These are phyloP conservation scores for Malurus elegans DNA, from an alignment of 2,113 vertebrate species.

Conservation along the genomic window DNA sequence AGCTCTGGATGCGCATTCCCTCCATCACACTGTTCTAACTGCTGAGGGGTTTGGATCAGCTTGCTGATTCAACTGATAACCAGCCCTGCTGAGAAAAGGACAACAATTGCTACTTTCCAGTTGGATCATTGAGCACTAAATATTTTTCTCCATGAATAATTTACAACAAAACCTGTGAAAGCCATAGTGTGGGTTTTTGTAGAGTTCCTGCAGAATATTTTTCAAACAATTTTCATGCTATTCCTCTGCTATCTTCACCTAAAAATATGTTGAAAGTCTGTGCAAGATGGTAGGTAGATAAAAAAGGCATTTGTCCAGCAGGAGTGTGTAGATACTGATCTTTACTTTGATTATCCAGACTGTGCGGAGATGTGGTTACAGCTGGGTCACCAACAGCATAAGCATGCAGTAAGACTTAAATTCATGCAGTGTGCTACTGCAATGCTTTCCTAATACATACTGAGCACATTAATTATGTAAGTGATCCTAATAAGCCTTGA, in stretches of 20 bases:
- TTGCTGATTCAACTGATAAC: background rate
- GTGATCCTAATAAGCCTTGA: background rate
- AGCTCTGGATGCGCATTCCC: background rate
- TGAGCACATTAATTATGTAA: background rate
- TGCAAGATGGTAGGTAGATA: background rate
- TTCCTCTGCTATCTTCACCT: background rate
- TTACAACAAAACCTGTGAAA: background rate
- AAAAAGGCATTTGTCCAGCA: background rate
- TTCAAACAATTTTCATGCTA: background rate
- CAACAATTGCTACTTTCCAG: background rate
- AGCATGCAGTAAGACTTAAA: background rate
- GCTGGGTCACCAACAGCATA: background rate
- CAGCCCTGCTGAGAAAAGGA: background rate
- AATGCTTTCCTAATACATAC: background rate
- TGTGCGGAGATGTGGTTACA: background rate
- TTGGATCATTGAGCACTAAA: background rate
- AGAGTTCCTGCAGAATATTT: background rate
- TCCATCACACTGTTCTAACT: background rate
- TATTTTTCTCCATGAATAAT: background rate
- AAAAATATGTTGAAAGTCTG: background rate
- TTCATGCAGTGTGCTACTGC: background rate
- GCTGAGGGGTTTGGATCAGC: background rate
- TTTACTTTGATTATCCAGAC: background rate
- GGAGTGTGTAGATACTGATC: background rate
- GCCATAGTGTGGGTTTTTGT: background rate